A percentile compares a stretch with the other conserved stretches of the same genome.
Evolutionary conservation across 2,888 invertebrate genomes (phyloP).

Genomic region (Parnassius apollo): DNA sequence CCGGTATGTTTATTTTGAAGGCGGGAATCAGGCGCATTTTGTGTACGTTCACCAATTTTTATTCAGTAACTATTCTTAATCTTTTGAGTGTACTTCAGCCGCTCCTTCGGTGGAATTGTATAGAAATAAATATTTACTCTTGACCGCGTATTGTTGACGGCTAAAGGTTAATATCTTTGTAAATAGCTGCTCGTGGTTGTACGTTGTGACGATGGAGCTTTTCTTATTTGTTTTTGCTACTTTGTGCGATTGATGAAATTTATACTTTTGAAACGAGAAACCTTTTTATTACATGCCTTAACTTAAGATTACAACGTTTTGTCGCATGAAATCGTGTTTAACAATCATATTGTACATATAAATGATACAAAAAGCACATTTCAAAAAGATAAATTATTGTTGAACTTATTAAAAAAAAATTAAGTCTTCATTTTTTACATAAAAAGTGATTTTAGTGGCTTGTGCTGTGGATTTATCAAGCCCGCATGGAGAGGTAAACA

Average conservation of each 20-base stretch:
- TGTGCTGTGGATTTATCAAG: too few relatives aligned
- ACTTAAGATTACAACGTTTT: too few relatives aligned
- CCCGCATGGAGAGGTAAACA: too few relatives aligned
- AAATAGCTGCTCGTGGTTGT: conserved; percentile 49
- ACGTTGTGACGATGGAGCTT: conserved; percentile 50
- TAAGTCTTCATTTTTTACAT: too few relatives aligned
- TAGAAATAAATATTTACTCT: conserved; percentile 68
- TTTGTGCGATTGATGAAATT: background rate
- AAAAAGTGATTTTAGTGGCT: too few relatives aligned
- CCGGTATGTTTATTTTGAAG: conserved; percentile 53
- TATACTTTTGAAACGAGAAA: background rate
- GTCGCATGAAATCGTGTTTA: too few relatives aligned
- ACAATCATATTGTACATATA: too few relatives aligned
- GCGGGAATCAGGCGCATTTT: conserved; percentile 44
- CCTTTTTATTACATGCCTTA: background rate
- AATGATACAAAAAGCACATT: too few relatives aligned
- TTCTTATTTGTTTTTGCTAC: conserved; percentile 32
- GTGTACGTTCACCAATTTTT: conserved; percentile 42
- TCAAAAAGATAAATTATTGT: too few relatives aligned
- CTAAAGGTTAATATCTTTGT: conserved; percentile 70
- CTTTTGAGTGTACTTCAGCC: conserved; percentile 37
- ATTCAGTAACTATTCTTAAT: conserved; percentile 50
- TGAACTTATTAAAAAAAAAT: too few relatives aligned
- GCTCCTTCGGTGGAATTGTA: conserved; percentile 51
- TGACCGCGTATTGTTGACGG: conserved; percentile 64